These are phyloP conservation scores for Carassius gibelio DNA, from an alignment of 2,113 vertebrate species.

Conservation along the genomic window DNA sequence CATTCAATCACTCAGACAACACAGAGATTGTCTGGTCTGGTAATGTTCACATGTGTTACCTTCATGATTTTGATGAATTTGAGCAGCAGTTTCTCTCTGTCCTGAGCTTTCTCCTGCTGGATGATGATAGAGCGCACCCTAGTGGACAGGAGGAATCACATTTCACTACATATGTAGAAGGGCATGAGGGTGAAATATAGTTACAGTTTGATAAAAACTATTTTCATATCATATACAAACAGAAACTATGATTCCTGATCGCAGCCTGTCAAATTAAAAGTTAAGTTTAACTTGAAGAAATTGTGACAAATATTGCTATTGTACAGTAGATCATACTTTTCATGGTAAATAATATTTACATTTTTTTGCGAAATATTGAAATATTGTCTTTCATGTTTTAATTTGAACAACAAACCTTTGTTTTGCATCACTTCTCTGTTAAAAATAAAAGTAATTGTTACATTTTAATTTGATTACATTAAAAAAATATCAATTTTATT, in stretches of 20 bases:
- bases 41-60: constrained; percentile 67
- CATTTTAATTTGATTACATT: neutral
- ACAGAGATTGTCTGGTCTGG: neutral
- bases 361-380: neutral
- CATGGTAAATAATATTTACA: no score
- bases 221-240: no score
- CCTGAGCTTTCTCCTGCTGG: constrained; percentile 96
- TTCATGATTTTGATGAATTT: constrained; percentile 99
- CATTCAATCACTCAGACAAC: neutral
- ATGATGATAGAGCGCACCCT: constrained; percentile 99
- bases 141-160: constrained; percentile 44
- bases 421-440: no score
- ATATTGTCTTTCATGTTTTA: no score
- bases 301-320: neutral
- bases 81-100: constrained; percentile 92
- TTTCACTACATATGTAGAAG: neutral
- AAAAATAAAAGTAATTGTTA: neutral
- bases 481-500: neutral
- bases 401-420: no score
- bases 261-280: no score
- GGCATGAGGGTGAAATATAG: neutral
- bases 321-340: neutral
- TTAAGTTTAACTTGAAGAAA: neutral
- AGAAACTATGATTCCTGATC: no score
- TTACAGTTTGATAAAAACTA: neutral